A percentile compares a stretch with the other conserved stretches of the same genome.
phyloP scores from a whole-genome alignment of 2,113 vertebrate species.

The Urocitellus parryii region DNA sequence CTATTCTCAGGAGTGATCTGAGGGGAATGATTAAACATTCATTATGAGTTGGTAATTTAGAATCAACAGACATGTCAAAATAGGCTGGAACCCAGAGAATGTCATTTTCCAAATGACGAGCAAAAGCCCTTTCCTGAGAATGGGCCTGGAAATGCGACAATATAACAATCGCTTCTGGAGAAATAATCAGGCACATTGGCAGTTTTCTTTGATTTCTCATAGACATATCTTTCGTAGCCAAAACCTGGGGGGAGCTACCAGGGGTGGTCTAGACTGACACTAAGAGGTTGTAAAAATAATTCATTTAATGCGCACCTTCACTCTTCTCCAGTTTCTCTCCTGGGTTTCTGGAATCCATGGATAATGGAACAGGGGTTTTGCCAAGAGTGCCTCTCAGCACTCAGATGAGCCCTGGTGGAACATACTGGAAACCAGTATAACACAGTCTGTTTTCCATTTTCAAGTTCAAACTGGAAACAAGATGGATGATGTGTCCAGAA shows the following conservation, averaged over 20 bases:
- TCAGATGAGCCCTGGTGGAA: not conserved
- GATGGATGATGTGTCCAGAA: slow-evolving; percentile 86
- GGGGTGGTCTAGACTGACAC: not conserved
- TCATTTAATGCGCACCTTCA: not conserved
- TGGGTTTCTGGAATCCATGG: not conserved
- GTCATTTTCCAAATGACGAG: not conserved
- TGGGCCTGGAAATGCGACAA: not conserved
- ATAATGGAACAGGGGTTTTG: not conserved
- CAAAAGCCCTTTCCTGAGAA: not conserved
- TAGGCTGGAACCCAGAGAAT: not conserved
- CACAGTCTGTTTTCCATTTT: slow-evolving; percentile 69
- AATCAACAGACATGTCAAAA: not conserved
- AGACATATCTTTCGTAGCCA: not conserved
- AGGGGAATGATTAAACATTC: not conserved
- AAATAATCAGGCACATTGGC: not conserved
- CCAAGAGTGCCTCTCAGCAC: not conserved
- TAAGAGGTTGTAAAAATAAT: not conserved
- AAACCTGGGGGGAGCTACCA: not conserved
- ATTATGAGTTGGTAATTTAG: not conserved
- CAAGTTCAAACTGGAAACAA: slow-evolving; percentile 87
- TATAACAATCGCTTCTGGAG: not conserved
- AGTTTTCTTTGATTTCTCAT: not conserved
- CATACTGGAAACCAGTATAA: not conserved
- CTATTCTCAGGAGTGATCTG: not conserved
- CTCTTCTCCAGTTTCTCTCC: not conserved